Evolutionary conservation across 1,140 invertebrate species (phyloP).

Genomic region (Dysdera silvatica): DNA sequence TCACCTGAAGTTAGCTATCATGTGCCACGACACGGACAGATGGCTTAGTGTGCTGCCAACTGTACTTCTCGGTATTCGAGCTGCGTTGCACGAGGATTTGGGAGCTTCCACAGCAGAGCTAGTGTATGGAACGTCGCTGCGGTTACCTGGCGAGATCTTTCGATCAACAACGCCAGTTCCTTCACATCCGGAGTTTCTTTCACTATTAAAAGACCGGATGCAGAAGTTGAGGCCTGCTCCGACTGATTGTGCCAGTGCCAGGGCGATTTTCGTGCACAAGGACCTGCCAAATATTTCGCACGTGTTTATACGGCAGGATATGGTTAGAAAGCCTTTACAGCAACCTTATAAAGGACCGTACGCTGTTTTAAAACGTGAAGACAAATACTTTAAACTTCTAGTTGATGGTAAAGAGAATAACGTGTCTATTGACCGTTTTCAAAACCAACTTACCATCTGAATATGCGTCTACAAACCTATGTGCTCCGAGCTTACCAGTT

Average conservation of each 20-base stretch:
- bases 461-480: no score
- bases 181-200: background rate
- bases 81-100: constrained; percentile 36
- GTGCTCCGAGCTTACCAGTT: no score
- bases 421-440: constrained; percentile 2
- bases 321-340: background rate
- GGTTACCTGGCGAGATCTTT: constrained; percentile 30
- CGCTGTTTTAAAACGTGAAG: background rate
- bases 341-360: background rate
- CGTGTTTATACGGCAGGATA: background rate
- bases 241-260: background rate
- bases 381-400: background rate
- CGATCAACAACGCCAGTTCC: background rate
- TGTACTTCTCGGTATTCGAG: constrained; percentile 39
- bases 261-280: background rate
- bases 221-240: background rate
- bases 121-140: constrained; percentile 29
- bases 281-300: background rate
- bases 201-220: background rate
- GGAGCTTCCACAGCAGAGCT: constrained; percentile 24
- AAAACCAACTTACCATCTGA: no score
- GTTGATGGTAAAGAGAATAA: background rate
- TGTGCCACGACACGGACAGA: background rate
- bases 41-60: constrained; percentile 31
- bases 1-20: constrained; percentile 40